Evolutionary conservation across 2,888 invertebrate species (phyloP).

Genomic region (Drosophila atripex): DNA sequence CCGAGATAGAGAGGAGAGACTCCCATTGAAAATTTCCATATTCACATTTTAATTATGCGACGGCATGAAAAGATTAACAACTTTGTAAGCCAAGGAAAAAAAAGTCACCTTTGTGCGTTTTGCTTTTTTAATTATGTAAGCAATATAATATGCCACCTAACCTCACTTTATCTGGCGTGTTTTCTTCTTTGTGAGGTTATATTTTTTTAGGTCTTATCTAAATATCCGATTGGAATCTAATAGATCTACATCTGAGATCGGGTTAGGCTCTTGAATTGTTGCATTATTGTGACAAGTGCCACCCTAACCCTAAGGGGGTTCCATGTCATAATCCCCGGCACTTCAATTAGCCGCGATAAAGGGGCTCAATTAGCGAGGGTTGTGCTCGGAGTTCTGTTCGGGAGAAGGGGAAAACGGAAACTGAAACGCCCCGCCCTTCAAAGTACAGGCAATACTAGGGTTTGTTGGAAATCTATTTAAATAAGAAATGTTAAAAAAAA

Average conservation of each 20-base stretch:
- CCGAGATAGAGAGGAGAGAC: constrained; percentile 2
- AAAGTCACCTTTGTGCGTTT: constrained; percentile 49
- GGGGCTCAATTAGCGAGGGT: constrained; percentile 65
- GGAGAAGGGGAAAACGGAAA: neutral
- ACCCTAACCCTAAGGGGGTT: constrained; percentile 13
- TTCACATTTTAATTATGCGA: constrained; percentile 84
- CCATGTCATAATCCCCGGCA: constrained; percentile 53
- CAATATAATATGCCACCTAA: constrained; percentile 46
- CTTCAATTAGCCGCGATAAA: constrained; percentile 70
- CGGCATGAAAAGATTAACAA: constrained; percentile 84
- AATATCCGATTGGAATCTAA: constrained; percentile 1
- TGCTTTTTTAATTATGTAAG: constrained; percentile 68
- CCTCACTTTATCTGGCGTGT: neutral
- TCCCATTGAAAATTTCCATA: constrained; percentile 72
- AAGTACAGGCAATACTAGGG: neutral
- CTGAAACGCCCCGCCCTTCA: neutral
- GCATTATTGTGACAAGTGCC: constrained; percentile 25
- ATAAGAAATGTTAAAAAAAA: no score
- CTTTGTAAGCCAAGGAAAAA: constrained; percentile 42
- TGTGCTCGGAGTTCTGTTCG: constrained; percentile 5
- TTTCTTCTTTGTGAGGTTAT: neutral
- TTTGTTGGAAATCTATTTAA: neutral
- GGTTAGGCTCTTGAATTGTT: neutral
- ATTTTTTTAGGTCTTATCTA: neutral
- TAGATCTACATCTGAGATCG: no score